phyloP scores from a whole-genome alignment of 2,113 vertebrate genomes.

The Datnioides undecimradiatus region DNA sequence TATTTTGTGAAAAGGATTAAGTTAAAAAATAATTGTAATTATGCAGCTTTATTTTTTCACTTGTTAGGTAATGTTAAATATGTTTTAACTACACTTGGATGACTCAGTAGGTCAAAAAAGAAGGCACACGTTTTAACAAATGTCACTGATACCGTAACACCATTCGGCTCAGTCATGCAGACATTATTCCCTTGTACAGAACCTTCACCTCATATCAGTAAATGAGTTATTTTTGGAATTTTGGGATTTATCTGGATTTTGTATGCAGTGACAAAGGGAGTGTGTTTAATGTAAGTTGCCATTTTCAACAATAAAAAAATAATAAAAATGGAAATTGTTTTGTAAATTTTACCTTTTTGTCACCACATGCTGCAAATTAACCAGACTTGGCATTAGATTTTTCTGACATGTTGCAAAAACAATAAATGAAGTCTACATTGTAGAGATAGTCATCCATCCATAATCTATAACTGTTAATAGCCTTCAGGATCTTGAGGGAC shows the following conservation, averaged over 20 bases:
- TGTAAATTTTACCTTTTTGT: no score
- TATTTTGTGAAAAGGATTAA: constrained; percentile 52
- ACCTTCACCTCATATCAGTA: constrained; percentile 22
- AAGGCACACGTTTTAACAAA: constrained; percentile 11
- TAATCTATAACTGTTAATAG: no score
- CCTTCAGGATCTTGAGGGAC: no score
- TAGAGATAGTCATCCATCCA: no score
- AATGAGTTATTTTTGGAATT: constrained; percentile 8
- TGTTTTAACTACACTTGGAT: constrained; percentile 7
- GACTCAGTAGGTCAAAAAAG: constrained; percentile 5
- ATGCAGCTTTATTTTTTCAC: constrained; percentile 43
- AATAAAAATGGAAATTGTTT: not conserved
- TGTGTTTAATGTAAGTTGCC: constrained; percentile 32
- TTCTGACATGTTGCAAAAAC: no score
- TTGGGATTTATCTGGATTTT: constrained; percentile 24
- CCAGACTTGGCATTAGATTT: no score
- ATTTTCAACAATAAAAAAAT: constrained; percentile 53
- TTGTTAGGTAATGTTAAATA: constrained; percentile 4
- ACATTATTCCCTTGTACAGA: constrained; percentile 12
- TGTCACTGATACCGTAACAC: constrained; percentile 22
- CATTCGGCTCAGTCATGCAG: constrained; percentile 4
- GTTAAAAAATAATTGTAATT: constrained; percentile 49
- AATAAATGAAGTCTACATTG: no score
- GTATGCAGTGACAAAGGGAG: constrained; percentile 10
- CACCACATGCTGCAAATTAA: no score